Evolutionary conservation across 2,113 vertebrate genomes (phyloP).

Genomic region (Centropus unirufus): DNA sequence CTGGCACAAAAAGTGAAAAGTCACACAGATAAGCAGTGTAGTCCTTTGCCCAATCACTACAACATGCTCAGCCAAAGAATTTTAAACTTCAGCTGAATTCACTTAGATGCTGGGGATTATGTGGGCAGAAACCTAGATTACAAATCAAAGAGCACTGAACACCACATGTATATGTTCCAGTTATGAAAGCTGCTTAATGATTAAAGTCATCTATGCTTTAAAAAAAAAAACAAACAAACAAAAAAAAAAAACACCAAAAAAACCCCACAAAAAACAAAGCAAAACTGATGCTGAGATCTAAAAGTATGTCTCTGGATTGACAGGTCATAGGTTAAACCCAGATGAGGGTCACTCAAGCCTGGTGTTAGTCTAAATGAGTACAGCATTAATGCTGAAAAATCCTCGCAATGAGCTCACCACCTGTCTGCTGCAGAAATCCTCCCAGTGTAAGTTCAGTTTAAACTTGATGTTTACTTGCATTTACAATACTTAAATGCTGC

Average conservation of each 20-base stretch:
- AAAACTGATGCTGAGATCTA: background rate
- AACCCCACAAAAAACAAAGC: too few species aligned
- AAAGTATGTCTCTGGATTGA: constrained; percentile 53
- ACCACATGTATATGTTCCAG: background rate
- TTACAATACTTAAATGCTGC: background rate
- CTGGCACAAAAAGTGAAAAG: background rate
- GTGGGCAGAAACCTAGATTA: constrained; percentile 35
- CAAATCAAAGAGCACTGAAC: constrained; percentile 1
- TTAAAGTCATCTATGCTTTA: constrained; percentile 23
- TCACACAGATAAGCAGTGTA: background rate
- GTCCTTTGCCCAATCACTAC: background rate
- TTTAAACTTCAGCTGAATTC: constrained; percentile 31
- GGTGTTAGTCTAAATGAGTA: constrained; percentile 56
- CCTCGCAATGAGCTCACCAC: constrained; percentile 60
- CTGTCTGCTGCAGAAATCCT: constrained; percentile 51
- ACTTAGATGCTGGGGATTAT: background rate
- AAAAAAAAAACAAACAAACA: too few species aligned
- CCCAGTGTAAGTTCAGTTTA: background rate
- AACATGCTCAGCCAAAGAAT: background rate
- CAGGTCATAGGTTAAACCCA: constrained; percentile 64
- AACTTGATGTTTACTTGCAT: constrained; percentile 34
- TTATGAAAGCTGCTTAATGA: constrained; percentile 62
- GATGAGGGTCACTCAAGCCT: constrained; percentile 65
- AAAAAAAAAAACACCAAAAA: too few species aligned
- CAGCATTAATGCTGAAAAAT: constrained; percentile 55